Conservation (phyloP, 2,797 vertebrate genomes). For the Malurus splendens region DNA sequence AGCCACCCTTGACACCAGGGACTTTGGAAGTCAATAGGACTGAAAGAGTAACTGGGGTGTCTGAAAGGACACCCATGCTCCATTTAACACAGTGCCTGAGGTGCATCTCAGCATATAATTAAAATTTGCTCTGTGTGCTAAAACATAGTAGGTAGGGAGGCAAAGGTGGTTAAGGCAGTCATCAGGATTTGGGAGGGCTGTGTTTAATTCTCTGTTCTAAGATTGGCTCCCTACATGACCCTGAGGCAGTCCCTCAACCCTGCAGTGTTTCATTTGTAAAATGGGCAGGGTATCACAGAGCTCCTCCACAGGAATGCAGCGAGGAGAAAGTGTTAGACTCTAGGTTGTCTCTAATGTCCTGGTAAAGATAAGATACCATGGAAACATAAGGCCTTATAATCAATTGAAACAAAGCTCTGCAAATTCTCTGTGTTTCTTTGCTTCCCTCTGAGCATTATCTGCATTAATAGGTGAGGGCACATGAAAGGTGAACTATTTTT, state of each 20-base stretch:
- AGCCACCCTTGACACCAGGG: neutral
- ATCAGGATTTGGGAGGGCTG: neutral
- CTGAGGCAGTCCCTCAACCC: slow-evolving; percentile 12
- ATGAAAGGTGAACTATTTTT: neutral
- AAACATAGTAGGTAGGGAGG: neutral
- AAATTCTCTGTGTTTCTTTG: neutral
- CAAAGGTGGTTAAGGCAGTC: neutral
- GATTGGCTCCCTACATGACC: neutral
- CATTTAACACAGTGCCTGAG: neutral
- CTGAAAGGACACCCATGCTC: neutral
- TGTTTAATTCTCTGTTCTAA: neutral
- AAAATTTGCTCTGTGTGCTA: neutral
- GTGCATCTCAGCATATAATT: neutral
- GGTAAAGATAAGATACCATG: slow-evolving; percentile 27
- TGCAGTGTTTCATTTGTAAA: slow-evolving; percentile 39
- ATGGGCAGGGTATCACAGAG: neutral
- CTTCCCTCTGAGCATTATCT: neutral
- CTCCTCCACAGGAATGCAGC: slow-evolving; percentile 18
- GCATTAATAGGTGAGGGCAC: neutral
- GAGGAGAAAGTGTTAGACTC: slow-evolving; percentile 28
- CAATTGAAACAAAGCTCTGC: neutral
- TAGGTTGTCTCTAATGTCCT: slow-evolving; percentile 2
- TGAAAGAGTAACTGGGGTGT: neutral
- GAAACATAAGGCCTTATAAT: slow-evolving; percentile 3
- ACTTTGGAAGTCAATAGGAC: neutral